Conservation (phyloP, 2,888 invertebrate genomes). For the Tenthredo livida region DNA sequence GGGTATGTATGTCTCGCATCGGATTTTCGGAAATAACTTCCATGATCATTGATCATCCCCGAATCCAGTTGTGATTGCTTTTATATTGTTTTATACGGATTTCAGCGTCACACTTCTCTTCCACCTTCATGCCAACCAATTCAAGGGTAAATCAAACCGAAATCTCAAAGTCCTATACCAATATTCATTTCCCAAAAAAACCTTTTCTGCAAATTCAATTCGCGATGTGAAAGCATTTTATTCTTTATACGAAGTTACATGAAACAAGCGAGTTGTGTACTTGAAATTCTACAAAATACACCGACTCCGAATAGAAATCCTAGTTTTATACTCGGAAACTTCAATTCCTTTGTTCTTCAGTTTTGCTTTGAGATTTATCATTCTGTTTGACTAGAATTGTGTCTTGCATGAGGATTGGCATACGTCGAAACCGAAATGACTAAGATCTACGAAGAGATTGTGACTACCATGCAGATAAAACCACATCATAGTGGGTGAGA, state of each 20-base stretch:
- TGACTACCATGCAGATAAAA: background rate
- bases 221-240: background rate
- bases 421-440: too few species aligned
- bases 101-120: background rate
- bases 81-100: conserved; percentile 4
- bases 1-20: background rate
- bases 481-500: background rate
- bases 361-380: too few species aligned
- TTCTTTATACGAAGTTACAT: background rate
- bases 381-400: too few species aligned
- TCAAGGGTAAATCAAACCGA: background rate
- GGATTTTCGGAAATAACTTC: conserved; percentile 5
- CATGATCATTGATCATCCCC: conserved; percentile 12
- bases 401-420: too few species aligned
- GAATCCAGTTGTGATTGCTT: background rate
- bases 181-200: background rate
- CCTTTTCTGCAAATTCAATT: background rate
- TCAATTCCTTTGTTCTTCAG: too few species aligned
- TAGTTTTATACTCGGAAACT: background rate
- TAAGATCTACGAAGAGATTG: background rate
- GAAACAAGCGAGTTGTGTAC: background rate
- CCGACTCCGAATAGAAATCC: background rate
- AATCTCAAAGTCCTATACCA: background rate
- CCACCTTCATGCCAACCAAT: background rate
- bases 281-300: background rate